Base-by-base conservation (phyloP, 2,797 vertebrate species). In the Otolemur crassicaudatus region DNA sequence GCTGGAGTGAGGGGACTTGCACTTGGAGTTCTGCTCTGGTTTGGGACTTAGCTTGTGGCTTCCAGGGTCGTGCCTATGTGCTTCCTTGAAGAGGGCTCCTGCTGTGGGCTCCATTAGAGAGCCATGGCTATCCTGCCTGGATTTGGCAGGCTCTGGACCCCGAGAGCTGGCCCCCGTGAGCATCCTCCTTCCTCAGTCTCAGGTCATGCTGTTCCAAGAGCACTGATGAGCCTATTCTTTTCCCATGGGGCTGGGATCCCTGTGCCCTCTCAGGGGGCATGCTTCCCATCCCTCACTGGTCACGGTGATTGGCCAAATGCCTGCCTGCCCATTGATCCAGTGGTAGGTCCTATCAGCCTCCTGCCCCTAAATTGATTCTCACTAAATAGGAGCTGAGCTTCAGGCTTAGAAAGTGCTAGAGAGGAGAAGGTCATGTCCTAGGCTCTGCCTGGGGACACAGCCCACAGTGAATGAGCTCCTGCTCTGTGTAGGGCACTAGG, bases 81-180 rank as follows among this genome's bases (percentile, higher is more conserved):
- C 97, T 90, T 95, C 98, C 98, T 91, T 98, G 98, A 97, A 98
- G 98, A 97, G 99, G 98, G 58, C 97, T 98, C 83, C 98, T 97
- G 95, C 87, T 97, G 98, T 98, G 98, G 98, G 91, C 43, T 98
- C 99, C 34, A 40, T 13, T 60, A 98, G 99, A 58, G 99, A 99
- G 94, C 99, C 98, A 98, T 98, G 99, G 95, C 99, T 99, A 2
- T 98, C 98, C 31, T 98, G 98, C n/a, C 98, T 98, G 91, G 98
- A 98, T 75, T 98, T 97, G 96, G 99, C 95, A 31, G 79, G 90
- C 72, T 98, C 98, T 25, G 98, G 92, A 73, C 96, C 97, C 97
- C 81, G 97, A 97, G 61, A 91, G 93, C 49, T 9, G 14, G 94
- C n/a, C 75, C 94, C 90, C 0, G 90, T 40, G 53, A 88, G 87